Conservation (phyloP, 2,113 vertebrate genomes). For the Microcebus ravelobensis region DNA sequence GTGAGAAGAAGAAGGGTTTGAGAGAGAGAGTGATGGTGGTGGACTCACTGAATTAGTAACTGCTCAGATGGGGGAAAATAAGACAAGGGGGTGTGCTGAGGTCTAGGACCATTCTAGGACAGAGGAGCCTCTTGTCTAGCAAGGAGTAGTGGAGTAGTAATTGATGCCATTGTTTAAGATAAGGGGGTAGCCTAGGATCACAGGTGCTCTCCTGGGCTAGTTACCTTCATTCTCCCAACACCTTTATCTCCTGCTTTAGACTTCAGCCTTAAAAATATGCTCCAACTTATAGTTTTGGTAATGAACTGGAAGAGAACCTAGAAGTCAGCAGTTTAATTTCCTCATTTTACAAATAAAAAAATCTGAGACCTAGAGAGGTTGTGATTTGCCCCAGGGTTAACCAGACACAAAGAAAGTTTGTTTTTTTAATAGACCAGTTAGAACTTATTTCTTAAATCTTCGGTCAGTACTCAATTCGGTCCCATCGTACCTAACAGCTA, state of each 20-base stretch:
- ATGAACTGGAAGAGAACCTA: slow-evolving; percentile 31
- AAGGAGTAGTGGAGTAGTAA: not conserved
- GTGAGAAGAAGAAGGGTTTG: not conserved
- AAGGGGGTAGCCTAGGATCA: not conserved
- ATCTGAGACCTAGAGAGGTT: not conserved
- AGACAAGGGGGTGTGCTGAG: not conserved
- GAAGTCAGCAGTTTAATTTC: slow-evolving; percentile 50
- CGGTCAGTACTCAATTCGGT: not conserved
- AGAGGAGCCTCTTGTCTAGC: not conserved
- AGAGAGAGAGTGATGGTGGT: not conserved
- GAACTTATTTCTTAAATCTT: slow-evolving; percentile 50
- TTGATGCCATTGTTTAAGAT: not conserved
- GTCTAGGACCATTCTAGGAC: not conserved
- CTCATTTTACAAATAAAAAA: slow-evolving; percentile 53
- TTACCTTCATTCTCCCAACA: not conserved
- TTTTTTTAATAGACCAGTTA: slow-evolving; percentile 2
- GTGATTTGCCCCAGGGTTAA: slow-evolving; percentile 45
- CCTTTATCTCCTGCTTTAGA: not conserved
- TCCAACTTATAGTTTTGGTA: not conserved
- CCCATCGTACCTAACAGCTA: not conserved
- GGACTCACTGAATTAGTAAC: not conserved
- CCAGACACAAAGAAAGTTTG: not conserved
- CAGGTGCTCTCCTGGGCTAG: not conserved
- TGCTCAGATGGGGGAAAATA: not conserved
- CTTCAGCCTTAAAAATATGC: not conserved